These are phyloP conservation scores for Agriopis leucophaearia DNA, from an alignment of 2,888 invertebrate genomes.

Conservation along the genomic window DNA sequence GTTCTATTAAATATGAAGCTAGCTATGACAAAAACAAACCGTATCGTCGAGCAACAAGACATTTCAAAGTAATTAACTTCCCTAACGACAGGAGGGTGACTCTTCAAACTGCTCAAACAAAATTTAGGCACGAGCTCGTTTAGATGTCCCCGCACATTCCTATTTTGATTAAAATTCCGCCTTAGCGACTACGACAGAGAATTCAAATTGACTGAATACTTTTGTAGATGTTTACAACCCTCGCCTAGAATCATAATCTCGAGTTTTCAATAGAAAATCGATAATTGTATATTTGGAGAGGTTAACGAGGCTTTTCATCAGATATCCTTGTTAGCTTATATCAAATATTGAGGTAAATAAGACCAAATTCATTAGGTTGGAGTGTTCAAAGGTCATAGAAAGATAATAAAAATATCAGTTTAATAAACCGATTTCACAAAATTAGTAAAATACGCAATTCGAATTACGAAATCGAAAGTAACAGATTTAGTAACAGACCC, in stretches of 20 bases:
- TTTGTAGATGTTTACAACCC: conserved; percentile 21
- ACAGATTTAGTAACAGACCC: too few species aligned
- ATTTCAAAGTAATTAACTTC: conserved; percentile 36
- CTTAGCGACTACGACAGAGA: neutral
- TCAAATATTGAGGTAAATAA: neutral
- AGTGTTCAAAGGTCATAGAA: neutral
- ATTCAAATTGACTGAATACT: conserved; percentile 7
- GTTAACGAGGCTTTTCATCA: conserved; percentile 39
- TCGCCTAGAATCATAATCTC: conserved; percentile 31
- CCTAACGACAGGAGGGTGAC: conserved; percentile 37
- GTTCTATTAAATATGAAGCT: neutral
- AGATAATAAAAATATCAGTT: too few species aligned
- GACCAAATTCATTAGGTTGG: neutral
- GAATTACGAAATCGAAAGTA: too few species aligned
- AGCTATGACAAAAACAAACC: neutral
- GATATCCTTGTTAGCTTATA: conserved; percentile 6
- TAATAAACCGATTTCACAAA: too few species aligned
- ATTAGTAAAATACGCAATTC: too few species aligned
- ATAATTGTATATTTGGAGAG: conserved; percentile 38
- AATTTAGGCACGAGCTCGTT: conserved; percentile 63
- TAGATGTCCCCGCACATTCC: conserved; percentile 43
- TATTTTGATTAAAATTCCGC: neutral
- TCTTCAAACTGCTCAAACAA: conserved; percentile 55
- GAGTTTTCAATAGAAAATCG: conserved; percentile 35
- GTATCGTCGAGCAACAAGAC: conserved; percentile 16